Conservation (phyloP, 2,888 invertebrate species). For the Neria commutata region DNA sequence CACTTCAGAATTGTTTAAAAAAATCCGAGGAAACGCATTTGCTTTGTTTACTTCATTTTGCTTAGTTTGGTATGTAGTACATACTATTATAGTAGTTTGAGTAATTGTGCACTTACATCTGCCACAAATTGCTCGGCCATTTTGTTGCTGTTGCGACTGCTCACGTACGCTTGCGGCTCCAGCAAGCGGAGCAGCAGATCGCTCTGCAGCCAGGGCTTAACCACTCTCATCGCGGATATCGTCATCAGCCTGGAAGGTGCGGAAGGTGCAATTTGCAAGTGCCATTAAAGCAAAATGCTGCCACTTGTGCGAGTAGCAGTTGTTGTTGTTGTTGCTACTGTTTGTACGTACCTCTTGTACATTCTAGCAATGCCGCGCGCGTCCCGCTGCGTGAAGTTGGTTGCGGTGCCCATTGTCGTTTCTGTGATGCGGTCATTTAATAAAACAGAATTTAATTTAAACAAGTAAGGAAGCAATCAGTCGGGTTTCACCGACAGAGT, state of each 20-base stretch:
- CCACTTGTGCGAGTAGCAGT: no score
- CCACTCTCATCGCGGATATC: slow-evolving; percentile 53
- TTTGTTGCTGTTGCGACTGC: slow-evolving; percentile 44
- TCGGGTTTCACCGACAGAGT: no score
- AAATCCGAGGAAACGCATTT: no score
- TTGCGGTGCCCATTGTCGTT: slow-evolving; percentile 56
- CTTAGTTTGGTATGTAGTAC: no score
- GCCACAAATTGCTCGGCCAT: slow-evolving; percentile 53
- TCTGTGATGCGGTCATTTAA: background rate
- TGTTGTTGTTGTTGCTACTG: background rate
- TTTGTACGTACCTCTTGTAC: slow-evolving; percentile 48
- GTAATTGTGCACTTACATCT: slow-evolving; percentile 42
- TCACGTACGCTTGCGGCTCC: slow-evolving; percentile 45
- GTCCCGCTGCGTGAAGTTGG: slow-evolving; percentile 52
- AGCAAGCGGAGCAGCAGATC: slow-evolving; percentile 54
- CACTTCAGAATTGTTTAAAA: no score
- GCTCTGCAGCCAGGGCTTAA: slow-evolving; percentile 58
- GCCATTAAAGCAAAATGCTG: slow-evolving; percentile 1
- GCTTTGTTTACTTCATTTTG: no score
- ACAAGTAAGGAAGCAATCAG: no score
- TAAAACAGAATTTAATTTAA: no score
- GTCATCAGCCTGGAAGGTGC: slow-evolving; percentile 43
- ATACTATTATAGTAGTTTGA: no score
- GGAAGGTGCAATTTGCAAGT: background rate
- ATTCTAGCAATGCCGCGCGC: slow-evolving; percentile 52